These are phyloP conservation scores for Aegypius monachus DNA, from an alignment of 2,113 vertebrate species.

Conservation along the genomic window DNA sequence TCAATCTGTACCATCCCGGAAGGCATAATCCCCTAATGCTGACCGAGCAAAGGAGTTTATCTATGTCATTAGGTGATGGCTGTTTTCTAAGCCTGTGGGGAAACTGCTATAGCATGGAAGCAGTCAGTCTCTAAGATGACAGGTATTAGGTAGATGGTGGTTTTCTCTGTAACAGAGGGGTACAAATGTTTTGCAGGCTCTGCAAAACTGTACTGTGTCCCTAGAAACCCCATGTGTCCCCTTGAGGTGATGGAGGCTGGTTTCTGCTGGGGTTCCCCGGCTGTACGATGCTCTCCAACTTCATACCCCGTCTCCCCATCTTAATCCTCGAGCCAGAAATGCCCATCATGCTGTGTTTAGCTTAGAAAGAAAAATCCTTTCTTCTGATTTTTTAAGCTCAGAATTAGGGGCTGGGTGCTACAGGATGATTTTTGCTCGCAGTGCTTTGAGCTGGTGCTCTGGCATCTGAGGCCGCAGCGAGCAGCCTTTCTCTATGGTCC, in stretches of 20 bases:
- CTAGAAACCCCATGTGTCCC: neutral
- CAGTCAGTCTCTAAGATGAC: neutral
- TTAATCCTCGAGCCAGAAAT: neutral
- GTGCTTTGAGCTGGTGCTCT: neutral
- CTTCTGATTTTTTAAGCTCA: neutral
- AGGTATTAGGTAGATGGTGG: neutral
- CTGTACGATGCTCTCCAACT: neutral
- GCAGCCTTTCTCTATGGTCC: neutral
- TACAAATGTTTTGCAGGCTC: neutral
- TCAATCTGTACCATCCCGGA: neutral
- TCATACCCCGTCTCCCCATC: neutral
- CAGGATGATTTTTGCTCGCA: neutral
- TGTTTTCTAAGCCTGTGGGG: neutral
- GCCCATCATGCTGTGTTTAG: neutral
- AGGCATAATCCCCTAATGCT: slow-evolving; percentile 22
- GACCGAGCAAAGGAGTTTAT: slow-evolving; percentile 1
- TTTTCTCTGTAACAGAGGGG: neutral
- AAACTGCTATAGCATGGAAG: neutral
- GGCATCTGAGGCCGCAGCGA: neutral
- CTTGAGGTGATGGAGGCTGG: neutral
- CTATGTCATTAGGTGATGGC: slow-evolving; percentile 8
- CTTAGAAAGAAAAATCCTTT: neutral
- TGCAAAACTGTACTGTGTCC: neutral
- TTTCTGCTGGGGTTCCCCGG: neutral
- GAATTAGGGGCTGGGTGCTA: neutral